Evolutionary conservation across 2,888 invertebrate genomes (phyloP), one percentile per base, ranked within the genome.

Genomic region (Stenichneumon culpator): DNA sequence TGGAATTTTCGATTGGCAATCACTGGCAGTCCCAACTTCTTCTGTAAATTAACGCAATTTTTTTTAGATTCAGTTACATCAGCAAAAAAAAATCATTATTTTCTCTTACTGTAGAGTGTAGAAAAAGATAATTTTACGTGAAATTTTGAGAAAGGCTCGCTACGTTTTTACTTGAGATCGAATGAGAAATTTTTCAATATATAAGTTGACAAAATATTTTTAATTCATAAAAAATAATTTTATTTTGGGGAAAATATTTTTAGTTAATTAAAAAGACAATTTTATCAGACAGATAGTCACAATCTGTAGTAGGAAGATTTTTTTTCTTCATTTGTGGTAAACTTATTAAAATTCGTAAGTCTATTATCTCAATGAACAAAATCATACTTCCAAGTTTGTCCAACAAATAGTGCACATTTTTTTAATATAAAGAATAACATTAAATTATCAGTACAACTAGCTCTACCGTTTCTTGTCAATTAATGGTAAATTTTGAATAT

Each of bases 21-120:
- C 19, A 90, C 86, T 16, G 93, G 89, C 80, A 92, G 82, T n/a
- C 93, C 93, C 87, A 93, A 88, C 83, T 93, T 93, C 75, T 91
- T 93, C 94, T 94, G 90, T 6, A 91, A 92, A 60, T 65, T 77
- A 9, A 74, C 47, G n/a, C 44, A 9, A 52, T 52, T 25, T 73
- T n/a, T 57, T 32, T 57, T 0, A 14, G 25, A 11, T 11, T 25
- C 9, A 16, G 14, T 3, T 25, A 25, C 4, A 25, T 14, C 5
- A 0, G 11, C 6, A 4, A 14, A 57, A 14, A 11, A 22, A 54
- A 57, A 39, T 39, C 11, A 11, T 9, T 11, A 11, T 3, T 39
- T 11, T 11, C 11, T 11, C 11, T 39, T 5, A 0, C 9, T 39
- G 11, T 11, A 39, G 39, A 39, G 39, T 6, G 39, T 11, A 0